These are phyloP conservation scores for Trinectes maculatus DNA, from an alignment of 2,113 vertebrate species.

Conservation along the genomic window DNA sequence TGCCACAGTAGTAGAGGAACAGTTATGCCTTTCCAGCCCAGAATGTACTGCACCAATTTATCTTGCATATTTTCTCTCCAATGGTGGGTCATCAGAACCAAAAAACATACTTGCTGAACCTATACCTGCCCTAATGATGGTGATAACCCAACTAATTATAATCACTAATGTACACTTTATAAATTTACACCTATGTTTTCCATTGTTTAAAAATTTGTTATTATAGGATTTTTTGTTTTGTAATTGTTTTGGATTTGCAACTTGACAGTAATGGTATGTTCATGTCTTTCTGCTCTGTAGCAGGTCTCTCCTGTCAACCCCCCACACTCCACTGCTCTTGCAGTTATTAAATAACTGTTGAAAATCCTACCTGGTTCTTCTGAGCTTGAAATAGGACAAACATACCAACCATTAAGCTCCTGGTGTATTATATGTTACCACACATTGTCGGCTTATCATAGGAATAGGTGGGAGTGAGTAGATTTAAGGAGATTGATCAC, in stretches of 20 bases:
- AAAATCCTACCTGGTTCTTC: slow-evolving; percentile 2
- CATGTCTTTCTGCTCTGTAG: background rate
- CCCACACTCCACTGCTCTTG: background rate
- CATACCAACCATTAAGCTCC: slow-evolving; percentile 55
- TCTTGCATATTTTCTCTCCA: slow-evolving; percentile 74
- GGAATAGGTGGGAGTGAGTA: slow-evolving; percentile 45
- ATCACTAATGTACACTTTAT: slow-evolving; percentile 6
- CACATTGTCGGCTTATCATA: slow-evolving; percentile 39
- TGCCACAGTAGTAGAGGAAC: slow-evolving; percentile 85
- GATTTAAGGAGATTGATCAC: slow-evolving; percentile 74
- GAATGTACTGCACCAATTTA: slow-evolving; percentile 85
- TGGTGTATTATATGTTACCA: slow-evolving; percentile 50
- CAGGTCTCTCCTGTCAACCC: slow-evolving; percentile 1
- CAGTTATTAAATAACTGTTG: slow-evolving; percentile 18
- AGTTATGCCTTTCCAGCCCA: slow-evolving; percentile 81
- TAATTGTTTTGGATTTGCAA: slow-evolving; percentile 4
- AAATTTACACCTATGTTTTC: slow-evolving; percentile 6
- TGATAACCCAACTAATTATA: too few species aligned
- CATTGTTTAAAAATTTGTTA: too few species aligned
- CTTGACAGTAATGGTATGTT: background rate
- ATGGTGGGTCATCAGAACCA: slow-evolving; percentile 61
- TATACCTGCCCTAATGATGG: slow-evolving; percentile 43
- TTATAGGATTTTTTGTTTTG: background rate
- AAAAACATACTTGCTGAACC: slow-evolving; percentile 72
- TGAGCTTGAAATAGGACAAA: slow-evolving; percentile 45